phyloP scores from a whole-genome alignment of 1,140 invertebrate genomes.

The Trichoplusia ni region DNA sequence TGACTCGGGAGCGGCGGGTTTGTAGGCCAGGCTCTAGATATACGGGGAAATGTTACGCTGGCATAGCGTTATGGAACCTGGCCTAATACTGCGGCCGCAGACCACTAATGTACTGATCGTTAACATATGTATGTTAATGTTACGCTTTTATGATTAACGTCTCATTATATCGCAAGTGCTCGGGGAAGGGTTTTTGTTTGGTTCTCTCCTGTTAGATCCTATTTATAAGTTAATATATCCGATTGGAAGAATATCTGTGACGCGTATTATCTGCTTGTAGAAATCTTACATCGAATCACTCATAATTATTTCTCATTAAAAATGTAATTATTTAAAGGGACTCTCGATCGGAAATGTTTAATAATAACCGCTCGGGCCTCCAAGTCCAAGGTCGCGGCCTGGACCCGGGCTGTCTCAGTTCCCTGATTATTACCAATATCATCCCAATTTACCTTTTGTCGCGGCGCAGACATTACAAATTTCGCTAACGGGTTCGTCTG shows the following conservation, averaged over 20 bases:
- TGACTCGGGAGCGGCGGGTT: constrained; percentile 2
- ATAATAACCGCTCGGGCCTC: neutral
- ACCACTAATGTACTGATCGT: too few species aligned
- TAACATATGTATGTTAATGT: neutral
- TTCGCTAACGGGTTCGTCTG: constrained; percentile 16
- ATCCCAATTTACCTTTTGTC: constrained; percentile 29
- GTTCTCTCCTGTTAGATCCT: constrained; percentile 11
- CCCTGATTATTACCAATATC: constrained; percentile 11
- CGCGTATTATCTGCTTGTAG: neutral
- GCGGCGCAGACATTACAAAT: neutral
- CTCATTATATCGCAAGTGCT: too few species aligned
- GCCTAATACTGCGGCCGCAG: neutral
- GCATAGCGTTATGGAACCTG: neutral
- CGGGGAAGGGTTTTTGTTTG: neutral
- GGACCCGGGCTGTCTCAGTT: neutral
- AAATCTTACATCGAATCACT: too few species aligned
- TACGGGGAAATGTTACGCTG: neutral
- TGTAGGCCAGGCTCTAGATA: constrained; percentile 14
- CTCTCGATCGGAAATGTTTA: neutral
- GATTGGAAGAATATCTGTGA: too few species aligned
- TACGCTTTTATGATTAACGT: neutral
- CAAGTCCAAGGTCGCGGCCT: neutral
- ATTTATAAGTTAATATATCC: too few species aligned
- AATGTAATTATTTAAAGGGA: too few species aligned
- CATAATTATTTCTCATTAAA: too few species aligned